phyloP scores from a whole-genome alignment of 2,797 vertebrate genomes.

The Artibeus lituratus region DNA sequence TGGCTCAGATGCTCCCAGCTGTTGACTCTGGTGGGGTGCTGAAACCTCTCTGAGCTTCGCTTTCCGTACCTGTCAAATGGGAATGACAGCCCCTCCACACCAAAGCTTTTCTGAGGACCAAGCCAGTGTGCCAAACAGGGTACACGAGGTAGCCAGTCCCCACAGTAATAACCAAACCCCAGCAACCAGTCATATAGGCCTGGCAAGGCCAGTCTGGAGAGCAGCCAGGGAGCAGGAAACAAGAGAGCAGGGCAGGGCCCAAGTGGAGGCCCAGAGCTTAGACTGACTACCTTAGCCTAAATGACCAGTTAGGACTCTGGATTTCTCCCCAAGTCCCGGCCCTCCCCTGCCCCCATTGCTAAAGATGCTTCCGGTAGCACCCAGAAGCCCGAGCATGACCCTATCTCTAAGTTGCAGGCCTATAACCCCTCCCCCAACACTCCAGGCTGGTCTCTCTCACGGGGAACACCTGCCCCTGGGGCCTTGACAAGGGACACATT shows the following conservation, averaged over 20 bases:
- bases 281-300: neutral
- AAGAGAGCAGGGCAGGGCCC: no score
- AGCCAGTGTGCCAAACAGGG: neutral
- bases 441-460: neutral
- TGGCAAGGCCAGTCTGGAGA: neutral
- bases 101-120: neutral
- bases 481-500: neutral
- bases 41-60: neutral
- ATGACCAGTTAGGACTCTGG: neutral
- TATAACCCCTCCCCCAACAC: neutral
- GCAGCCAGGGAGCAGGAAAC: neutral
- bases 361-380: neutral
- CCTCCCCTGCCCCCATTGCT: neutral
- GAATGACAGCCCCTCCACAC: neutral
- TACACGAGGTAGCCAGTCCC: neutral
- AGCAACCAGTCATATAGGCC: accelerated
- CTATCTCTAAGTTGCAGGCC: neutral
- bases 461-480: neutral
- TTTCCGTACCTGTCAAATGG: neutral
- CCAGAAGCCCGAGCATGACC: neutral
- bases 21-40: neutral
- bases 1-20: neutral
- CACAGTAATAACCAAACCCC: neutral
- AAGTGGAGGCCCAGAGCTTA: neutral
- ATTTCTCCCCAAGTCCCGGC: neutral